A percentile compares a stretch with the other conserved stretches of the same genome.
Evolutionary conservation across 2,113 vertebrate species (phyloP).

Genomic region (Rhodinocichla rosea): DNA sequence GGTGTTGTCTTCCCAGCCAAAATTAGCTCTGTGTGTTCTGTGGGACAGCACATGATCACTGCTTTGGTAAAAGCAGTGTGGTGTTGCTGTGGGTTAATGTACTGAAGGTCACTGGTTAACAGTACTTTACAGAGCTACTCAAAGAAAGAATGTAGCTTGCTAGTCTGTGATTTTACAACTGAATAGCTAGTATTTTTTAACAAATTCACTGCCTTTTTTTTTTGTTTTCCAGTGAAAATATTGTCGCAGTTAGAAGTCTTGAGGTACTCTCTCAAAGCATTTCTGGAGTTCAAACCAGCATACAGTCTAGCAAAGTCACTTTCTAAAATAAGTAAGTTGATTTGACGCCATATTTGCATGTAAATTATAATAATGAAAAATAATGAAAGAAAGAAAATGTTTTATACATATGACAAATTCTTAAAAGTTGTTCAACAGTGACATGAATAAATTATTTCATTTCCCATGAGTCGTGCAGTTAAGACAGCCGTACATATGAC

Average conservation of each 20-base stretch:
- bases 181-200: neutral
- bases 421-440: neutral
- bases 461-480: neutral
- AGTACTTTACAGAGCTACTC: neutral
- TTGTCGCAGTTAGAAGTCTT: conserved; percentile 59
- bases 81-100: neutral
- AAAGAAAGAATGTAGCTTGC: neutral
- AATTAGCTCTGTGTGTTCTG: neutral
- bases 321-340: conserved; percentile 66
- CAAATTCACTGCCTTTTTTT: neutral
- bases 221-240: conserved; percentile 39
- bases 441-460: neutral
- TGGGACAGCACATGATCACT: neutral
- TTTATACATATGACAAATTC: neutral
- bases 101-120: neutral
- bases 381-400: neutral
- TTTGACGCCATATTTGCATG: neutral
- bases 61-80: neutral
- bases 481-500: neutral
- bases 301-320: conserved; percentile 59
- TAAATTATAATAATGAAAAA: conserved; percentile 19
- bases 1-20: neutral
- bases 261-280: conserved; percentile 53
- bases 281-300: conserved; percentile 56
- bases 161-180: neutral